phyloP scores from a whole-genome alignment of 1,140 invertebrate species.

The Chymomyza costata region DNA sequence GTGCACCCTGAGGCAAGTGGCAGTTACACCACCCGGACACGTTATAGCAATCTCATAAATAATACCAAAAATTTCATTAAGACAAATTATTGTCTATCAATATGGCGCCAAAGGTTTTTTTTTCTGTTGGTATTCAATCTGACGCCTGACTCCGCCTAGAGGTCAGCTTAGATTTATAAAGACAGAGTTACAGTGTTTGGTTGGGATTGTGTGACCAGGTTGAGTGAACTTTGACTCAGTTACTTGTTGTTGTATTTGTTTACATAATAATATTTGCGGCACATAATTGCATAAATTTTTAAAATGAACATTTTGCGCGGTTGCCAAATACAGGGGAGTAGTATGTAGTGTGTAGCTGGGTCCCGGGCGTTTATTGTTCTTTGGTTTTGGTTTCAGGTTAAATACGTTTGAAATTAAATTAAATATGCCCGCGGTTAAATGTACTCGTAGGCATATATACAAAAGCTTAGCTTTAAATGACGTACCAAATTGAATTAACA shows the following conservation, averaged over 20 bases:
- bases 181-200: too few species aligned
- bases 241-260: slow-evolving; percentile 49
- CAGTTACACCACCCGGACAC: slow-evolving; percentile 32
- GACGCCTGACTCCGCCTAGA: background rate
- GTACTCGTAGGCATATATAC: slow-evolving; percentile 26
- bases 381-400: slow-evolving; percentile 53
- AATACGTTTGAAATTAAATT: slow-evolving; percentile 69
- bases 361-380: slow-evolving; percentile 25
- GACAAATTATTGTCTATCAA: slow-evolving; percentile 75
- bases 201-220: too few species aligned
- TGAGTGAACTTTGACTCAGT: slow-evolving; percentile 2
- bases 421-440: slow-evolving; percentile 61
- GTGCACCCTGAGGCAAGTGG: slow-evolving; percentile 17
- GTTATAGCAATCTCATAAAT: slow-evolving; percentile 69
- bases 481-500: slow-evolving; percentile 53
- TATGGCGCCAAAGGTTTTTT: slow-evolving; percentile 52
- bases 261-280: slow-evolving; percentile 72
- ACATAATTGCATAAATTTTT: slow-evolving; percentile 74
- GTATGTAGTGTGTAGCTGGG: too few species aligned
- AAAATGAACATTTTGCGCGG: slow-evolving; percentile 54
- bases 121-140: background rate
- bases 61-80: slow-evolving; percentile 69
- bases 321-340: too few species aligned
- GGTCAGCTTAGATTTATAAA: too few species aligned
- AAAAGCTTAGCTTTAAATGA: slow-evolving; percentile 29